These are phyloP conservation scores for Conchocele bisecta DNA, from an alignment of 2,888 invertebrate genomes.

Conservation along the genomic window DNA sequence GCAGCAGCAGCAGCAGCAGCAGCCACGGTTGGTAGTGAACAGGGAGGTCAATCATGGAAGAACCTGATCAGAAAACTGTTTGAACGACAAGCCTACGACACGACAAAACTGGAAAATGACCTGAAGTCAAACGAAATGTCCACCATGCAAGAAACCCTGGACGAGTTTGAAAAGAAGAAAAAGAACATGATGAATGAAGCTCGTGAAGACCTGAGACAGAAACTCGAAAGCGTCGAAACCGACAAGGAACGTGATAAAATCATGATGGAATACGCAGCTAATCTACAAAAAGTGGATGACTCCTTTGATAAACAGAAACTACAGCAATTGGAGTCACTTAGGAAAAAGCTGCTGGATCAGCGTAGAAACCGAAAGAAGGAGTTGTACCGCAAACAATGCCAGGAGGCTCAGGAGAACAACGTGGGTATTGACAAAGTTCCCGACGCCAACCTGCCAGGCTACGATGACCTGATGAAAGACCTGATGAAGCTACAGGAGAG, in stretches of 20 bases:
- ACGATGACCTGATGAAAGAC: constrained; percentile 74
- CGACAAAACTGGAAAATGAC: constrained; percentile 78
- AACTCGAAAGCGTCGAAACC: constrained; percentile 67
- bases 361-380: constrained; percentile 77
- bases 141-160: constrained; percentile 70
- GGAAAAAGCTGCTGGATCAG: constrained; percentile 71
- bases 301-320: constrained; percentile 79
- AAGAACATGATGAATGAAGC: constrained; percentile 67
- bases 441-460: constrained; percentile 64
- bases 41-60: constrained; percentile 41
- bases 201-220: constrained; percentile 66
- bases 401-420: constrained; percentile 74
- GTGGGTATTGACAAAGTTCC: constrained; percentile 76
- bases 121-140: constrained; percentile 74
- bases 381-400: constrained; percentile 73
- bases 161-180: constrained; percentile 76
- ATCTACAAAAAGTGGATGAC: constrained; percentile 74
- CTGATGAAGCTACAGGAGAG: constrained; percentile 69
- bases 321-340: constrained; percentile 70
- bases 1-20: constrained; percentile 4
- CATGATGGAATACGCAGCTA: constrained; percentile 74
- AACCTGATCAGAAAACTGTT: constrained; percentile 73
- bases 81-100: constrained; percentile 80
- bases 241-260: constrained; percentile 76
- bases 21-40: constrained; percentile 14